phyloP scores from a whole-genome alignment of 2,113 vertebrate species.

The Hippocampus comes region DNA sequence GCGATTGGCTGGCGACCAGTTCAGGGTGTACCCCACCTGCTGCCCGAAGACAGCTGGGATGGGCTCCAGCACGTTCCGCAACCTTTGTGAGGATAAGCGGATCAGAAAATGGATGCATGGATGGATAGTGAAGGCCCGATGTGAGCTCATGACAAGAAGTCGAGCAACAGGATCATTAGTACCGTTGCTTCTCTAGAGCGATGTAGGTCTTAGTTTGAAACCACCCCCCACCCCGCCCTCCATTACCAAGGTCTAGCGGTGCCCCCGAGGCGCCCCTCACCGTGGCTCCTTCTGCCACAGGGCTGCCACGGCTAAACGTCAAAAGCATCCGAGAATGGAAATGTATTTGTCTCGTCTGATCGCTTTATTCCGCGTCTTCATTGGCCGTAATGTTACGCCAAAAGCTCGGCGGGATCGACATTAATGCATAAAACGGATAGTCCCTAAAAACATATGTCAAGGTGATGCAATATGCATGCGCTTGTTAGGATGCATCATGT shows the following conservation, averaged over 20 bases:
- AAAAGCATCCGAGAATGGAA: background rate
- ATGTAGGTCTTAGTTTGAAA: background rate
- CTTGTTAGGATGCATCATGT: conserved; percentile 38
- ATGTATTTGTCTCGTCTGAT: conserved; percentile 11
- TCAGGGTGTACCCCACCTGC: no score
- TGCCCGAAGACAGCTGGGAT: no score
- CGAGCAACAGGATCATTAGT: background rate
- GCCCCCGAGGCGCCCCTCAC: conserved; percentile 10
- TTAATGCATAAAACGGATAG: conserved; percentile 45
- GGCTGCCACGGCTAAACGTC: background rate
- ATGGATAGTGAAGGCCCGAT: background rate
- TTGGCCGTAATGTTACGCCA: conserved; percentile 9
- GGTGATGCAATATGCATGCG: conserved; percentile 46
- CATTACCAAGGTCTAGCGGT: background rate
- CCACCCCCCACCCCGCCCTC: background rate
- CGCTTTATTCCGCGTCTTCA: conserved; percentile 16
- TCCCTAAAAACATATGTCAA: conserved; percentile 34
- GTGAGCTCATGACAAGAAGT: background rate
- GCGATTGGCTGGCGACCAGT: no score
- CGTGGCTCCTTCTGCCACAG: background rate
- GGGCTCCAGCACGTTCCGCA: no score
- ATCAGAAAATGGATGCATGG: no score
- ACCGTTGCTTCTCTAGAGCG: background rate
- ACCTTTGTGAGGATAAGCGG: no score
- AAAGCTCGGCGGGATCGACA: conserved; percentile 25